Evolutionary conservation across 2,113 vertebrate genomes (phyloP).

Genomic region (Passer montanus): DNA sequence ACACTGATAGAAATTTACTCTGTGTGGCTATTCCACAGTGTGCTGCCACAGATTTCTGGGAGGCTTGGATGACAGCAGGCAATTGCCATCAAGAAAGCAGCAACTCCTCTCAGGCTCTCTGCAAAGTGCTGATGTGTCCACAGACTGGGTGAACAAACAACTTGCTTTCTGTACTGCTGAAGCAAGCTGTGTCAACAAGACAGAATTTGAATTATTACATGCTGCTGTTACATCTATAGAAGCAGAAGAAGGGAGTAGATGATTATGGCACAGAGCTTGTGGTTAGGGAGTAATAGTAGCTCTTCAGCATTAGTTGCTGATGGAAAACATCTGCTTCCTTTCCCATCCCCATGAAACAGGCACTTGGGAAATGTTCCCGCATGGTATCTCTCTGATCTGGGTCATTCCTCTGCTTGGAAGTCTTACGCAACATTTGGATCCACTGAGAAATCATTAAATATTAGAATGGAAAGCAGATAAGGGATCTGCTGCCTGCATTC

Average conservation of each 20-base stretch:
- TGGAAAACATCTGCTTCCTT: conserved; percentile 77
- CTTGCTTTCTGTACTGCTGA: conserved; percentile 73
- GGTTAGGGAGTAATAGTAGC: conserved; percentile 67
- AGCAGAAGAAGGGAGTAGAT: conserved; percentile 69
- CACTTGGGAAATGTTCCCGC: conserved; percentile 49
- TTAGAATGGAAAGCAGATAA: not conserved
- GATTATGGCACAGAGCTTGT: conserved; percentile 66
- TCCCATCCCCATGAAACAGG: conserved; percentile 25
- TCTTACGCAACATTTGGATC: conserved; percentile 37
- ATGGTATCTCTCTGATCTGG: conserved; percentile 40
- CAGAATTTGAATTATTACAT: conserved; percentile 73
- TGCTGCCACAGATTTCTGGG: not conserved
- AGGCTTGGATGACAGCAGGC: not conserved
- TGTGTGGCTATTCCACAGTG: not conserved
- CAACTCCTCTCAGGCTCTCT: conserved; percentile 47
- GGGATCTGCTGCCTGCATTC: not conserved
- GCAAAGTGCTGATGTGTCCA: conserved; percentile 72
- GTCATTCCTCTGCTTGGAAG: conserved; percentile 29
- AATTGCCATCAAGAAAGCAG: conserved; percentile 28
- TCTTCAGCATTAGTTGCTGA: conserved; percentile 58
- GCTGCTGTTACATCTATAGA: conserved; percentile 61
- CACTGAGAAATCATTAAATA: conserved; percentile 40
- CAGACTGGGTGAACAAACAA: conserved; percentile 63
- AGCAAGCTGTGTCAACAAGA: conserved; percentile 77
- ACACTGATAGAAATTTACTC: not conserved